A percentile compares a stretch with the other conserved stretches of the same genome.
Conservation (phyloP, 2,888 invertebrate species). For the Calameuta idolon region DNA sequence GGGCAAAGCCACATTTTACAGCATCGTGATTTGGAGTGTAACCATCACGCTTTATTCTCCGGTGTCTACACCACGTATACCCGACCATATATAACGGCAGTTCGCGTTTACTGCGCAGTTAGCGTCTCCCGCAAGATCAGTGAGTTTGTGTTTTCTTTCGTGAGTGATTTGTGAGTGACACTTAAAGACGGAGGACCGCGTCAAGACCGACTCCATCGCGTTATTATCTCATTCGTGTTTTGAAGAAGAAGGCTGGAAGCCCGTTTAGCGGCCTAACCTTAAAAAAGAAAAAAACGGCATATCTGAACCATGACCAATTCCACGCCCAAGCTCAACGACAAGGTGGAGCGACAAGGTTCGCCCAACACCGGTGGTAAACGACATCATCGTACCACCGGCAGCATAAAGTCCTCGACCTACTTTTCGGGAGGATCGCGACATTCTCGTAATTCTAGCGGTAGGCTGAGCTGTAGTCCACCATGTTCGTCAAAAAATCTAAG, state of each 20-base stretch:
- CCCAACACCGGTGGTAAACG: slow-evolving; percentile 55
- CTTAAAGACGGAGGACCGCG: slow-evolving; percentile 20
- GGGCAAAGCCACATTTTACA: slow-evolving; percentile 11
- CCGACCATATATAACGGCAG: slow-evolving; percentile 42
- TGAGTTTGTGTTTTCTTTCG: not conserved
- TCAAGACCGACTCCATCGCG: not conserved
- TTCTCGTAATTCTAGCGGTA: slow-evolving; percentile 31
- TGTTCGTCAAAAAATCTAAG: slow-evolving; percentile 46
- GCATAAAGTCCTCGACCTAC: slow-evolving; percentile 42
- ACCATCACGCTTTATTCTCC: slow-evolving; percentile 29
- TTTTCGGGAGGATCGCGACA: slow-evolving; percentile 41
- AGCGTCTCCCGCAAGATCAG: slow-evolving; percentile 12
- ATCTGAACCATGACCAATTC: slow-evolving; percentile 60
- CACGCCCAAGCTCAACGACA: slow-evolving; percentile 58
- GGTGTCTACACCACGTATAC: slow-evolving; percentile 32
- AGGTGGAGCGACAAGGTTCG: slow-evolving; percentile 59
- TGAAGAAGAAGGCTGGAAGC: not conserved
- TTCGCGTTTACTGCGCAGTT: slow-evolving; percentile 58
- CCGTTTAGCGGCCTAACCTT: not conserved
- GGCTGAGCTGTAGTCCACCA: slow-evolving; percentile 55
- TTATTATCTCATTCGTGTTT: not conserved
- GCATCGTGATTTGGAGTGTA: slow-evolving; percentile 31
- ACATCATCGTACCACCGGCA: slow-evolving; percentile 14
- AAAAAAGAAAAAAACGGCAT: not conserved
- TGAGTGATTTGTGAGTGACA: not conserved